A percentile compares a stretch with the other conserved stretches of the same genome.
Conservation (phyloP, 2,797 vertebrate genomes). For the Acrocephalus scirpaceus region DNA sequence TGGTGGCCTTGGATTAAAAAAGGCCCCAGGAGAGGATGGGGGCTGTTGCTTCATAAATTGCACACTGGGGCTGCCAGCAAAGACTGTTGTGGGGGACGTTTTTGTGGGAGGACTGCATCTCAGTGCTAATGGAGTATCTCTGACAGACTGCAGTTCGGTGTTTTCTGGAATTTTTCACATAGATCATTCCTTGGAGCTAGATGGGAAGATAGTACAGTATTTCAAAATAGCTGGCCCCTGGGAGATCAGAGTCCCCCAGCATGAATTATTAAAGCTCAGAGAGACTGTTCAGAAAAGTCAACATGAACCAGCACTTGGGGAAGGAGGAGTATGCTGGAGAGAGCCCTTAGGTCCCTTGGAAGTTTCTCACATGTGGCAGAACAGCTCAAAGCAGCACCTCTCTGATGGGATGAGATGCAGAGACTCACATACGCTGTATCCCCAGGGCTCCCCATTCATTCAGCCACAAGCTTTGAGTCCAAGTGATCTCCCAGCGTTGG, state of each 20-base stretch:
- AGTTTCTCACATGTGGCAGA: constrained; percentile 33
- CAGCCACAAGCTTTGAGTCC: not conserved
- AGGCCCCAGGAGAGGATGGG: not conserved
- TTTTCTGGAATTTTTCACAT: constrained; percentile 36
- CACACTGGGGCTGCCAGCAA: constrained; percentile 8
- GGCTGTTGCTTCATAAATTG: not conserved
- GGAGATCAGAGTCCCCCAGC: not conserved
- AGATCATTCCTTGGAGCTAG: constrained; percentile 11
- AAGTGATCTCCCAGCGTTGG: not conserved
- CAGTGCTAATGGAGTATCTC: not conserved
- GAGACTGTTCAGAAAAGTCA: constrained; percentile 58
- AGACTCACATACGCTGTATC: not conserved
- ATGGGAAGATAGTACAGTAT: constrained; percentile 1
- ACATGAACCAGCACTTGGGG: not conserved
- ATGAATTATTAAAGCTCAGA: constrained; percentile 64
- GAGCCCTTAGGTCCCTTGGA: constrained; percentile 29
- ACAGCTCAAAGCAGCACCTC: constrained; percentile 29
- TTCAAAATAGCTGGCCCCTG: constrained; percentile 36
- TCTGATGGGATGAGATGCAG: constrained; percentile 18
- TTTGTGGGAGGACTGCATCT: constrained; percentile 2
- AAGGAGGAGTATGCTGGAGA: constrained; percentile 15
- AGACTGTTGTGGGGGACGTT: not conserved
- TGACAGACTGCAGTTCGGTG: not conserved
- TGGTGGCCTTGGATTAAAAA: not conserved
- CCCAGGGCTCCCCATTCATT: constrained; percentile 13